These are phyloP conservation scores for Nibea coibor DNA, from an alignment of 2,113 vertebrate species.

Conservation along the genomic window DNA sequence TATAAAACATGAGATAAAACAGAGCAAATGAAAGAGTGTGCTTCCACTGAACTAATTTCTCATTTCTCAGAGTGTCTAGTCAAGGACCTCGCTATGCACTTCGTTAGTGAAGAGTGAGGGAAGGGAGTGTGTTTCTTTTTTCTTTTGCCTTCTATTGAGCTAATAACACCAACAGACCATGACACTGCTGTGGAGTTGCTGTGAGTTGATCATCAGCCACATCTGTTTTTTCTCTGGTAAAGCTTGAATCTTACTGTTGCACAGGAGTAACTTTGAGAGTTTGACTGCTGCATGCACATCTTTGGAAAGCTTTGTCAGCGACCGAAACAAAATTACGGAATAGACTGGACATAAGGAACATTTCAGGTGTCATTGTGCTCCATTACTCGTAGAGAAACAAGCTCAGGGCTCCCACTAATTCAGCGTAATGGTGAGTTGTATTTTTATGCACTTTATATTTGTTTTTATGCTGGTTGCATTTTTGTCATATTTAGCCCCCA, in stretches of 20 bases:
- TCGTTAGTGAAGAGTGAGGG: conserved; percentile 8
- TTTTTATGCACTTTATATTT: no score
- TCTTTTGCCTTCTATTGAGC: conserved; percentile 5
- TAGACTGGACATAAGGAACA: no score
- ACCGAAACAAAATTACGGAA: no score
- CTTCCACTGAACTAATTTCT: conserved; percentile 35
- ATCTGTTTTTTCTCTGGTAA: neutral
- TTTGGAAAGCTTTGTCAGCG: no score
- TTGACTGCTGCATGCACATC: no score
- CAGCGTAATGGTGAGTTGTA: no score
- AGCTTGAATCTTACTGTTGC: neutral
- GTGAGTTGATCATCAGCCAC: neutral
- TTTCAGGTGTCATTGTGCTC: no score
- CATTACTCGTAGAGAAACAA: no score
- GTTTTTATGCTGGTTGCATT: no score
- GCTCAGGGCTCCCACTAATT: no score
- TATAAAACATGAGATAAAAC: conserved; percentile 49
- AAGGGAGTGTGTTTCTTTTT: neutral
- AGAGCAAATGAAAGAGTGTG: conserved; percentile 26
- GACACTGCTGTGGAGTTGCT: conserved; percentile 7
- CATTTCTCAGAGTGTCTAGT: conserved; percentile 47
- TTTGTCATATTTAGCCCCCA: no score
- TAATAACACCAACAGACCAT: conserved; percentile 20
- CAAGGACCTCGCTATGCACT: conserved; percentile 23
- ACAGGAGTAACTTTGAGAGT: neutral